Base-by-base conservation (phyloP, 2,888 invertebrate species). In the Philopedon plagiatum region DNA sequence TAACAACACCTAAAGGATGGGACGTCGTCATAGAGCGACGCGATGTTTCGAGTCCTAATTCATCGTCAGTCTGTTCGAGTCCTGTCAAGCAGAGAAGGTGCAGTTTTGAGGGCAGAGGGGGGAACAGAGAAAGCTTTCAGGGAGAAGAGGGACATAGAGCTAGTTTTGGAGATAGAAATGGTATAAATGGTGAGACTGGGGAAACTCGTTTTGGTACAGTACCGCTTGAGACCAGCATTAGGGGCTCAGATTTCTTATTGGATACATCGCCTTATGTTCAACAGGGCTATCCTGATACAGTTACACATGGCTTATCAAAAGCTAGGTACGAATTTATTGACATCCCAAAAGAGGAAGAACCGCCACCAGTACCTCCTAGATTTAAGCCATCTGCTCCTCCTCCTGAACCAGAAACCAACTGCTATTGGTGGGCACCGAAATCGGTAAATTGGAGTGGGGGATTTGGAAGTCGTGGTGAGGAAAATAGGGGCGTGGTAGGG, bases 301-400 rank as follows among this genome's bases (percentile, higher is more conserved):
- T 15, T 29, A 1, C 21, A 49, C 3, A 1, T 44, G 18, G 44
- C 13, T 15, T 13, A 34, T n/a, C 0, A n/a, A n/a, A n/a, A 15
- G 4, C 1, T 15, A 39, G n/a, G 34, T 11, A 39, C 8, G 32
- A 29, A 46, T 19, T n/a, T 2, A 9, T 39, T 18, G 71, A 72
- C 21, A 5, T 57, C 1, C 56, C 60, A 7, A 51, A 56, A 18
- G 75, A 75, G 9, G 73, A 74, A 3, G 57, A 54, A 23, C 58
- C 58, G 56, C 72, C 66, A n/a, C 21, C 66, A 29, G 19, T 67
- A 13, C 67, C 72, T n/a, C 82, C 82, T 13, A 77, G 81, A 49
- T 78, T 81, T 61, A 77, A 77, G 67, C 84, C 83, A 3, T 83
- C 84, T n/a, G 84, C 84, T 8, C 84, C 84, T 8, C 84, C 84